Evolutionary conservation across 1,140 invertebrate genomes (phyloP).

Genomic region (Tetramorium simillimum): DNA sequence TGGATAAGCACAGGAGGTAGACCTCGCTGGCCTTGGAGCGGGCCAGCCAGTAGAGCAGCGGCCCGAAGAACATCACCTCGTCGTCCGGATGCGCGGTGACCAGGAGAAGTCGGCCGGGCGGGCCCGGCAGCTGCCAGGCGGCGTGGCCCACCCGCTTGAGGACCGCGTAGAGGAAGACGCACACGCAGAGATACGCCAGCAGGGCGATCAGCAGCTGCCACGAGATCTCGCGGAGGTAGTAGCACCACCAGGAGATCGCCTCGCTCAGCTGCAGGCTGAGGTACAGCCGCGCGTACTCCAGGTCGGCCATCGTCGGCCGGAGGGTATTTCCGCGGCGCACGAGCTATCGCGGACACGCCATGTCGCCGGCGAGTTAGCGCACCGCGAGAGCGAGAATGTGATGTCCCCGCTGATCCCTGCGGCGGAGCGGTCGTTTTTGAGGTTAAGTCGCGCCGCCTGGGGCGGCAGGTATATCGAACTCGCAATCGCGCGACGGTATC

Average conservation of each 20-base stretch:
- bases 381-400: not conserved
- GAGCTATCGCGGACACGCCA: slow-evolving; percentile 51
- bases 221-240: slow-evolving; percentile 82
- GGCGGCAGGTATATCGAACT: not conserved
- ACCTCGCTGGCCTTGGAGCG: slow-evolving; percentile 88
- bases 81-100: slow-evolving; percentile 98
- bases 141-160: slow-evolving; percentile 80
- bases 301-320: slow-evolving; percentile 54
- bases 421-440: not conserved
- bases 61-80: slow-evolving; percentile 99
- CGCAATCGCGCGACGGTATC: not conserved
- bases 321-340: not conserved
- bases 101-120: slow-evolving; percentile 89
- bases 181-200: slow-evolving; percentile 80
- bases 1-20: slow-evolving; percentile 94
- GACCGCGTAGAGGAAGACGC: slow-evolving; percentile 80
- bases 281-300: slow-evolving; percentile 63
- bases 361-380: slow-evolving; percentile 32
- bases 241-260: slow-evolving; percentile 80
- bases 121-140: slow-evolving; percentile 84
- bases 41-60: slow-evolving; percentile 91
- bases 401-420: slow-evolving; percentile 9
- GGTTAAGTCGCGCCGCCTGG: slow-evolving; percentile 56
- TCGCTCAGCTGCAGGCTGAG: slow-evolving; percentile 75
- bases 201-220: slow-evolving; percentile 81